Conservation (phyloP, 2,797 vertebrate genomes). For the Hypotaenidia philippensis region DNA sequence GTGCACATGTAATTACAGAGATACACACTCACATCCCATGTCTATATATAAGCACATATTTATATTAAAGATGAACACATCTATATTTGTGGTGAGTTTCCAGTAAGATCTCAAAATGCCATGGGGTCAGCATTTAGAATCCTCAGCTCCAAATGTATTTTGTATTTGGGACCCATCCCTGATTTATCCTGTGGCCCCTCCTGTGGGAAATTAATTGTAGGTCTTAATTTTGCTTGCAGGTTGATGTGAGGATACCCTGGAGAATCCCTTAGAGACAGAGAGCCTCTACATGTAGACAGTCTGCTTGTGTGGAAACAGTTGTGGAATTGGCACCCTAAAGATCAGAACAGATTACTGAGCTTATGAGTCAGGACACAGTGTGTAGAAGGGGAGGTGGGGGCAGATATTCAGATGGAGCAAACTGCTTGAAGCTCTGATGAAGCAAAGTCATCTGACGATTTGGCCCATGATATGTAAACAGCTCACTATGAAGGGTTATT, state of each 20-base stretch:
- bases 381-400: neutral
- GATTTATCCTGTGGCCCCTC: neutral
- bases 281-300: neutral
- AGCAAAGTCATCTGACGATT: constrained; percentile 14
- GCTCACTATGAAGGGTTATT: neutral
- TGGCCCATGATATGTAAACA: constrained; percentile 72
- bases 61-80: neutral
- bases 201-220: neutral
- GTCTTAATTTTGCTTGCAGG: neutral
- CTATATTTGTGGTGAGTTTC: constrained; percentile 7
- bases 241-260: neutral
- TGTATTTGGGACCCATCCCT: neutral
- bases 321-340: neutral
- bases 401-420: neutral
- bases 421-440: neutral
- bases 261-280: neutral
- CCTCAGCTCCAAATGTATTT: neutral
- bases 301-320: neutral
- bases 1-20: neutral
- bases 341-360: neutral
- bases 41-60: neutral
- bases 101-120: constrained; percentile 29
- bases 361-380: neutral
- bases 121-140: neutral
- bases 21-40: neutral